Base-by-base conservation (phyloP, 2,888 invertebrate species). In the Aporophyla lueneburgensis region DNA sequence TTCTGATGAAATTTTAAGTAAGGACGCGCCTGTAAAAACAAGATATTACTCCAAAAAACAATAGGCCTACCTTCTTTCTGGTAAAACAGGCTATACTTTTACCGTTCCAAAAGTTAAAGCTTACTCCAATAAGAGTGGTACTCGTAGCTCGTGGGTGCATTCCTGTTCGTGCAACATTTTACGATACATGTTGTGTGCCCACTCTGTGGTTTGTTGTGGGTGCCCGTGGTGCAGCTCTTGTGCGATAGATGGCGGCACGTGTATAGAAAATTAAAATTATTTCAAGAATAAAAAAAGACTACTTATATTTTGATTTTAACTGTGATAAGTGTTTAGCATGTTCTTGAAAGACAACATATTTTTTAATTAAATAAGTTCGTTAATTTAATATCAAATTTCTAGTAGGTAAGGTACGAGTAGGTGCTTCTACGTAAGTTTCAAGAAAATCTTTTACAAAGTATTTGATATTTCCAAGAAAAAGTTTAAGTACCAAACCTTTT, bases 231-330 rank as follows among this genome's bases (percentile, higher is more conserved):
- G 76, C 88, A 78, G 56, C 78, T 43, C 43, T 63, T 16, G 59
- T 61, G 27, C 19, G 74, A 84, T 73, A 93, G 93, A 92, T 92
- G 93, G 92, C 92, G 86, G 67, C 74, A 90, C 80, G 14, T 62
- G 89, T 88, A 40, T 66, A 27, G 46, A 7, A 78, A 75, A 71
- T 65, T 65, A 61, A 33, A 66, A 33, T 2, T 33, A 33, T 33
- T 33, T 33, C 33, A 33, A 5, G 10, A 46, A 2, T 46, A 46
- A 46, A 43, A 9, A 43, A 9, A 9, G 9, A 43, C 7, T 9
- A 9, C 9, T 43, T 43, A 7, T 43, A 43, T 43, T 43, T 43
- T 9, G 9, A 43, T 43, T 9, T 0, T 43, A 43, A 9, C 43
- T 46, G 43, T 46, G 43, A 46, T 46, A 10, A 7, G 43, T 43